Base-by-base conservation (phyloP, 64 coral and sea anemone species). In the Dendrophyllia cribrosa region DNA sequence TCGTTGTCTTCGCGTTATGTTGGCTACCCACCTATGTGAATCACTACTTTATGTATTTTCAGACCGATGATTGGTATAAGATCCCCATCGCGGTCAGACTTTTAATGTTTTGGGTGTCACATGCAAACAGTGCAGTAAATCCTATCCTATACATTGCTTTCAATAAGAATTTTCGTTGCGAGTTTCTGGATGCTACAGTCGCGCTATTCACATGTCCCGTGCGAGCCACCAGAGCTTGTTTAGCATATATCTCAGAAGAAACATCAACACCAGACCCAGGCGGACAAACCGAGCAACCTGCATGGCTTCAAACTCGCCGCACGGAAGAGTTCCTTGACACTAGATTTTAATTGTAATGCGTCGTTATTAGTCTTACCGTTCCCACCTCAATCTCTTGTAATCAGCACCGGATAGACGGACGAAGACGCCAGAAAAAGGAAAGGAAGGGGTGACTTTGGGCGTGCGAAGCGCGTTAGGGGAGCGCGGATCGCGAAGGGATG, bases 1-100 rank as follows among this genome's bases (percentile, higher is more conserved):
- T 94, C 5, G 25, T 89, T 23, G 65, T 83, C 4, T 94, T 94
- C 23, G 92, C 92, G 13, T 8, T 94, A 44, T 89, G 92, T 44
- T 94, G 92, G 92, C 55, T 81, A 20, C 92, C 92, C 9, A 65
- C 58, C 15, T 86, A 94, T 45, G 6, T 75, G n/a, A 74, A 72
- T 58, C 92, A 94, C 59, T 94, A 94, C 16, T 75, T 75, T 5
- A 84, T 89, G 47, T 94, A 9, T 22, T 84, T 84, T 45, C 3
- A 84, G 13, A 45, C 3, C 4, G 43, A 15, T 60, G 6, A 61
- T 21, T 60, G 0, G 4, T 0, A 66, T 7, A 21, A 50, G 21
- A 68, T 84, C 10, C 60, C 80, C 62, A 3, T 67, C 1, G 43
- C 46, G 3, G n/a, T 45, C 9, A 9, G 3, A 7, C 0, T 7